Percentiles rank a stretch among this genome's conserved stretches.
These are phyloP conservation scores for Ostrea edulis DNA, from an alignment of 1,140 invertebrate genomes.

Conservation along the genomic window DNA sequence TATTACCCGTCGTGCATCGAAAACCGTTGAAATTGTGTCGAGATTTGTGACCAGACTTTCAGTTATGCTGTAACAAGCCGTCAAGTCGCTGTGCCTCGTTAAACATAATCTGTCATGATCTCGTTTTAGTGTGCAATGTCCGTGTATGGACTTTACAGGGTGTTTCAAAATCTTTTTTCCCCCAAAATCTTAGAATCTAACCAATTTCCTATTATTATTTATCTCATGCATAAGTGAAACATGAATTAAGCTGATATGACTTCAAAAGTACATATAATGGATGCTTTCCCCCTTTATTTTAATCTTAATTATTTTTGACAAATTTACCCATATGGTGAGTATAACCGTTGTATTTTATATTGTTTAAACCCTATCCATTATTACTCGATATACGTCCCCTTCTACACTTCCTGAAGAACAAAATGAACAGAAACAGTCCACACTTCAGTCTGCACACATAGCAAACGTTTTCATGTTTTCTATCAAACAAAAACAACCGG, in stretches of 20 bases:
- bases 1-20: not conserved
- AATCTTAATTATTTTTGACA: no score
- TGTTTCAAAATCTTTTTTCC: not conserved
- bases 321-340: no score
- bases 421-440: no score
- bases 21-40: not conserved
- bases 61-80: slow-evolving; percentile 16
- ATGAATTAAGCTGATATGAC: no score
- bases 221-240: not conserved
- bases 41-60: not conserved
- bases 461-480: not conserved
- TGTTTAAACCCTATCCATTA: no score
- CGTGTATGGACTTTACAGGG: slow-evolving; percentile 7
- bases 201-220: not conserved
- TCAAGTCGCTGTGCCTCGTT: slow-evolving; percentile 21
- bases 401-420: no score
- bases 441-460: not conserved
- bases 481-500: not conserved
- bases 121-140: not conserved
- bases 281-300: no score
- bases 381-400: no score
- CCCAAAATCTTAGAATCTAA: not conserved
- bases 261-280: no score
- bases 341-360: no score
- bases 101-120: slow-evolving; percentile 31